phyloP scores from a whole-genome alignment of 30 jellyfish, hydroid and myxozoan species.

The Mastigias papua region DNA sequence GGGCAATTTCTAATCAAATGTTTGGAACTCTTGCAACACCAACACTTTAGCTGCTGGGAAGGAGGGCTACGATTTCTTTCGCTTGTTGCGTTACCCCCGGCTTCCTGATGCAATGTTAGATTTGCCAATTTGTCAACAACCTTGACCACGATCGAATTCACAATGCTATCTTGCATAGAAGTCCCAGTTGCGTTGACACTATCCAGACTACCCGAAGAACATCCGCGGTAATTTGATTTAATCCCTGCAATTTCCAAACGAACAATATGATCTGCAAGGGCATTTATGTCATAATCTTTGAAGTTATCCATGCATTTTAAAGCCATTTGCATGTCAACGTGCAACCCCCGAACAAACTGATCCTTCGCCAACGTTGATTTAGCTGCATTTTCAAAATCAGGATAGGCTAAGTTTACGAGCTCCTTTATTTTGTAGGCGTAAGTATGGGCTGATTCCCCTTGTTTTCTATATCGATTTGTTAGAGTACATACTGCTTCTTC shows the following conservation, averaged over 20 bases:
- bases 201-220: constrained; percentile 15
- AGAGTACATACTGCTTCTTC: constrained; percentile 34
- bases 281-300: background rate
- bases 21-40: constrained; percentile 58
- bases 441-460: constrained; percentile 55
- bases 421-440: constrained; percentile 58
- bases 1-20: constrained; percentile 66
- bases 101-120: background rate
- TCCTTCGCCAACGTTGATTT: constrained; percentile 36
- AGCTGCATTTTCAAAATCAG: constrained; percentile 38
- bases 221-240: background rate
- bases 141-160: constrained; percentile 34
- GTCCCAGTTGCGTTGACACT: background rate
- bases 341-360: constrained; percentile 43
- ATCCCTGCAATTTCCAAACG: constrained; percentile 41
- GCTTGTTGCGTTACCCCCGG: constrained; percentile 34
- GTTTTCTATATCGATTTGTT: constrained; percentile 5
- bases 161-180: constrained; percentile 6
- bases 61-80: constrained; percentile 12
- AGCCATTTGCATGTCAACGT: constrained; percentile 60
- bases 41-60: constrained; percentile 59
- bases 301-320: constrained; percentile 53
- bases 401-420: constrained; percentile 38
- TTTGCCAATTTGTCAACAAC: constrained; percentile 42
- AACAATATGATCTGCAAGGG: constrained; percentile 41